Conservation (phyloP, 2,797 vertebrate genomes). For the Hypotaenidia philippensis region DNA sequence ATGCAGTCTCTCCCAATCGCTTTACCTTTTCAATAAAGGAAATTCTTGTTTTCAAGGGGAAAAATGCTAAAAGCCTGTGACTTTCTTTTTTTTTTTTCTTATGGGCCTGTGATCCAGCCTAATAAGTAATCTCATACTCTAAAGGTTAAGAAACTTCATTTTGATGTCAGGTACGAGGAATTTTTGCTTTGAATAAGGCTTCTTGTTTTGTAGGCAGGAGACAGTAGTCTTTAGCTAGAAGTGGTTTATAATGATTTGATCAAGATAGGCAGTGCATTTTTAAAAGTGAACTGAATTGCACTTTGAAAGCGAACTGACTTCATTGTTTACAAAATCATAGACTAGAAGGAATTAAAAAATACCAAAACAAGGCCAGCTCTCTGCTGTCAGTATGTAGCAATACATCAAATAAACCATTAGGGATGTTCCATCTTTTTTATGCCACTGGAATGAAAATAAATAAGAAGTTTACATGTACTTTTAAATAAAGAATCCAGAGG, state of each 20-base stretch:
- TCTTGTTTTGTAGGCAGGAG: not conserved
- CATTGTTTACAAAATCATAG: not conserved
- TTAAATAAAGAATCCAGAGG: not conserved
- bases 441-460: not conserved
- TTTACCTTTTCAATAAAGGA: constrained; percentile 49
- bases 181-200: not conserved
- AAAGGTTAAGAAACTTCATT: not conserved
- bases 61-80: constrained; percentile 10
- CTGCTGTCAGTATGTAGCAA: not conserved
- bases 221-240: not conserved
- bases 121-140: not conserved
- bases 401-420: not conserved
- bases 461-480: not conserved
- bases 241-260: constrained; percentile 17
- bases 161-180: not conserved
- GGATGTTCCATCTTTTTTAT: not conserved
- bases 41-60: constrained; percentile 34
- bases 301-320: constrained; percentile 3
- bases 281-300: not conserved
- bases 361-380: not conserved
- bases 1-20: constrained; percentile 13
- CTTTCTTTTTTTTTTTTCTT: not conserved
- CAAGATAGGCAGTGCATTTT: constrained; percentile 15
- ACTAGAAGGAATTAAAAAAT: not conserved
- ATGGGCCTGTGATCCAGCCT: not conserved